Evolutionary conservation across 1,140 invertebrate genomes (phyloP), one percentile per base, ranked within the genome.

Genomic region (Diachasmimorpha longicaudata): DNA sequence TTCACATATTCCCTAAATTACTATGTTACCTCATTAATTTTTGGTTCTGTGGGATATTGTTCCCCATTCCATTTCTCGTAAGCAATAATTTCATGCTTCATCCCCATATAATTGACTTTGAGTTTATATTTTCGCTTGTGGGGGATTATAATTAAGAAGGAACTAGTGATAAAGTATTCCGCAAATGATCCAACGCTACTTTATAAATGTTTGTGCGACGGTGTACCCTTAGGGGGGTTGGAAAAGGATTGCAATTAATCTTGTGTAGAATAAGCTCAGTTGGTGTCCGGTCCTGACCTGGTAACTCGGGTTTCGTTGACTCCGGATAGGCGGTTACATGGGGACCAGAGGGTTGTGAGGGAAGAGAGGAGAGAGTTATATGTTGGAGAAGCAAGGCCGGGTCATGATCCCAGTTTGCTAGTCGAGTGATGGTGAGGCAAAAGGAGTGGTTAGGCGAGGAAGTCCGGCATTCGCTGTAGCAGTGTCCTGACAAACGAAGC

Each of bases 401-500:
- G 58, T 31, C 58, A 63, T 63, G 58, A 63, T 63, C 58, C 58
- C 58, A 63, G 58, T 63, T 63, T 63, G 21, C 58, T 63, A 63
- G 52, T 25, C 19, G 42, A 75, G 66, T 66, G n/a, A 63, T 52
- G 48, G 48, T 52, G 48, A 52, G 48, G 66, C 21, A 70, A n/a
- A 55, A 76, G 70, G 48, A 69, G 58, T 25, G 44, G 58, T 44
- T 58, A 25, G 75, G 78, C 74, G 76, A 80, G 82, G 80, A 83
- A 81, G 81, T 82, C 82, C 80, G 81, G 84, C 80, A 80, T 83
- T 36, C 81, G 68, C 68, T 80, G 82, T 82, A 80, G 81, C 80
- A 55, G 80, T 79, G 82, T 82, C 81, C 80, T 79, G 78, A 82
- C 81, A 85, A 85, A 86, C 85, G 82, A 86, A 85, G 80, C 83